Percentiles rank a stretch among this genome's conserved stretches.
phyloP scores from a whole-genome alignment of 1,140 invertebrate genomes.

The Reticulitermes speratus region DNA sequence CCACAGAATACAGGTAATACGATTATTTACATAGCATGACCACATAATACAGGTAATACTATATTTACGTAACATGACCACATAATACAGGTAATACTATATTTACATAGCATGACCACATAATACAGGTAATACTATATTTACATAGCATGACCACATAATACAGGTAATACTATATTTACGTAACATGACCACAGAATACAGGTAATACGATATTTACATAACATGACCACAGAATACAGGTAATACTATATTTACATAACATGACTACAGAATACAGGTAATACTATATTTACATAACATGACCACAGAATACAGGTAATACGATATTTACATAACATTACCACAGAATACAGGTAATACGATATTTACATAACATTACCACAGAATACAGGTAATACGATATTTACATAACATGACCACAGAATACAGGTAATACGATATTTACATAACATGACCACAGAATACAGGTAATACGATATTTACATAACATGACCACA shows the following conservation, averaged over 20 bases:
- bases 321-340: constrained; percentile 57
- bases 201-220: constrained; percentile 56
- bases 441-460: constrained; percentile 70
- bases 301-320: constrained; percentile 87
- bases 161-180: constrained; percentile 60
- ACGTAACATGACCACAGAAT: constrained; percentile 89
- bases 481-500: constrained; percentile 78
- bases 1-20: constrained; percentile 74
- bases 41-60: constrained; percentile 71
- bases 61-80: constrained; percentile 75
- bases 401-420: constrained; percentile 73
- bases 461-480: constrained; percentile 69
- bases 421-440: constrained; percentile 71
- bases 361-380: constrained; percentile 61
- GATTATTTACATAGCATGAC: constrained; percentile 68
- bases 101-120: constrained; percentile 73
- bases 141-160: constrained; percentile 81
- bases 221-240: constrained; percentile 91
- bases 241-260: constrained; percentile 49
- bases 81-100: constrained; percentile 69
- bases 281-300: constrained; percentile 54
- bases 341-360: constrained; percentile 85
- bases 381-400: constrained; percentile 78
- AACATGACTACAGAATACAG: constrained; percentile 90
- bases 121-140: constrained; percentile 67